Conservation (phyloP, 2,888 invertebrate species). For the Leucophenga maculata region DNA sequence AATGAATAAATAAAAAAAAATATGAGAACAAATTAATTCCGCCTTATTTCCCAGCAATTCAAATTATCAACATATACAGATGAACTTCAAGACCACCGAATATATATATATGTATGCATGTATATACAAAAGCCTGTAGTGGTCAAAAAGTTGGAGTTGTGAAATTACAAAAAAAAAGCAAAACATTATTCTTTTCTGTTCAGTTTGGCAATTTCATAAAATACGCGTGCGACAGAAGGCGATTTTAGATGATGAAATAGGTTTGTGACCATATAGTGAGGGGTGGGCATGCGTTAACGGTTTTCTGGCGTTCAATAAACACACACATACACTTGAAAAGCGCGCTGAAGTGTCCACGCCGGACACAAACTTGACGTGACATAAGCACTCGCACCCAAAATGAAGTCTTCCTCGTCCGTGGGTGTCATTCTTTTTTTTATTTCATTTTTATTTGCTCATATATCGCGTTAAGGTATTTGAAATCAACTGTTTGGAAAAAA, state of each 20-base stretch:
- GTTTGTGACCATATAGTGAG: too few relatives aligned
- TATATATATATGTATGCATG: too few relatives aligned
- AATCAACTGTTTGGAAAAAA: slow-evolving; percentile 17
- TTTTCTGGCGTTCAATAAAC: neutral
- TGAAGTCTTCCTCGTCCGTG: neutral
- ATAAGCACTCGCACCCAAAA: neutral
- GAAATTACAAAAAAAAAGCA: slow-evolving; percentile 16
- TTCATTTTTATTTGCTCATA: neutral
- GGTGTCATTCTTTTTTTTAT: slow-evolving; percentile 9
- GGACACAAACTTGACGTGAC: neutral
- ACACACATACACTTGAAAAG: neutral
- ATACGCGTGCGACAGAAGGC: slow-evolving; percentile 15
- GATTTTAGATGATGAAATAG: neutral
- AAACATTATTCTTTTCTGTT: slow-evolving; percentile 64
- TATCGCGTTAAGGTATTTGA: neutral
- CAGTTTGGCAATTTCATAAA: slow-evolving; percentile 59
- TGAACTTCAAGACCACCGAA: too few relatives aligned
- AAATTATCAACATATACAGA: slow-evolving; percentile 25
- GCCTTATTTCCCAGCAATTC: slow-evolving; percentile 67
- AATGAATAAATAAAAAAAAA: slow-evolving; percentile 35
- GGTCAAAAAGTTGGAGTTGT: slow-evolving; percentile 15
- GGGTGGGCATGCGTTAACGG: too few relatives aligned
- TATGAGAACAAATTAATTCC: slow-evolving; percentile 63
- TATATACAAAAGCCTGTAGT: slow-evolving; percentile 21
- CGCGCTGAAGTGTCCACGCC: too few relatives aligned